A percentile compares a stretch with the other conserved stretches of the same genome.
Evolutionary conservation across 2,888 invertebrate genomes (phyloP).

Genomic region (Tiliacea citrago): DNA sequence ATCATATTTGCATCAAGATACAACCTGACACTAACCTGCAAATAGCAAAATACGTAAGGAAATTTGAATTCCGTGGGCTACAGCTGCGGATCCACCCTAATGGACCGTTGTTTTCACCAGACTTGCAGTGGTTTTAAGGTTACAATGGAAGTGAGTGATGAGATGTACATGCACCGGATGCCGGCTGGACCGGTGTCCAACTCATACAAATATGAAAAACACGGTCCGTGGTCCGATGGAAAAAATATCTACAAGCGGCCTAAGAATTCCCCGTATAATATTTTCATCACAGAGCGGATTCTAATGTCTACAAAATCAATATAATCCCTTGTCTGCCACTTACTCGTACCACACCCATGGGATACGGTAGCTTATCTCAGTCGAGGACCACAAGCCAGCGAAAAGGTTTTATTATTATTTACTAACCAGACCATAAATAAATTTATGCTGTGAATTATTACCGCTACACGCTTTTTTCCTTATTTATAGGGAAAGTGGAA

Average conservation of each 20-base stretch:
- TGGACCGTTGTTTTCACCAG: no score
- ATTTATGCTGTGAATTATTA: constrained; percentile 59
- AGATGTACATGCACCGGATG: background rate
- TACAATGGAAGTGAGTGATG: background rate
- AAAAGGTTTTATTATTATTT: constrained; percentile 56
- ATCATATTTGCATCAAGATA: no score
- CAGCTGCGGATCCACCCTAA: no score
- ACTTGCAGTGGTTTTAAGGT: background rate
- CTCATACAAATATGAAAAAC: background rate
- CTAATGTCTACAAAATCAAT: constrained; percentile 50
- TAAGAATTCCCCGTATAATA: background rate
- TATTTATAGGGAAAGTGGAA: constrained; percentile 53
- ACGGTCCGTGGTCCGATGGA: background rate
- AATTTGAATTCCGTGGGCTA: no score
- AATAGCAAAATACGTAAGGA: no score
- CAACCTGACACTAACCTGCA: no score
- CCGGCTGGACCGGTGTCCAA: background rate
- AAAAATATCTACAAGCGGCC: background rate
- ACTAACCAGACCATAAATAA: constrained; percentile 56
- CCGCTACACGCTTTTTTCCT: constrained; percentile 47
- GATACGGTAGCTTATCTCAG: constrained; percentile 49
- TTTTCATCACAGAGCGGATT: constrained; percentile 24
- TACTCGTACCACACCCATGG: constrained; percentile 40
- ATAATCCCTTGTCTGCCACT: constrained; percentile 46
- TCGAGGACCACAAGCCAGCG: constrained; percentile 32